Base-by-base conservation (phyloP, 2,113 vertebrate genomes). In the Edolisoma coerulescens region DNA sequence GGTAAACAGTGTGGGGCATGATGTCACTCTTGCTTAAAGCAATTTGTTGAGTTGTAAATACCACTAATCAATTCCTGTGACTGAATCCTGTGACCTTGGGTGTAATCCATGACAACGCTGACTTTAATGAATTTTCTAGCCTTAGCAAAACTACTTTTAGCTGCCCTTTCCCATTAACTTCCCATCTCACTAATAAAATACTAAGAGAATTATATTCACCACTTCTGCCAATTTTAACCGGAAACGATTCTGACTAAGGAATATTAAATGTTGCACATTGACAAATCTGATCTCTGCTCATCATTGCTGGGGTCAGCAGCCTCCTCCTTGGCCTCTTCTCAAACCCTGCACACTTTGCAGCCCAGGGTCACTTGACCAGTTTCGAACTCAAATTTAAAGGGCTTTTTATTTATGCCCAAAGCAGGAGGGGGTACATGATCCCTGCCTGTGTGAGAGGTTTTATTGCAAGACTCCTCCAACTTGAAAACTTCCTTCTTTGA, bases 31-130 rank as follows among this genome's bases (percentile, higher is more conserved):
- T 74, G 85, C 85, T 96, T 52, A 19, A 69, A 93, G 76, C 79
- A 45, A 90, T 93, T 90, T 93, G 85, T 93, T 90, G 83, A 96
- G 90, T 84, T 95, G 88, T 96, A 96, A 96, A 96, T 95, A 96
- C 73, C 63, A 28, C 89, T 18, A 20, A 95, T 96, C 95, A 96
- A 94, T 94, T 75, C 90, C 80, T 71, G 71, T 41, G 85, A 81
- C 83, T 90, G 88, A 64, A 71, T 93, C 79, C 78, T 45, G 69
- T 64, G 92, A 90, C 92, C 88, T 94, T 88, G 86, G 83, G 90
- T 87, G 79, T 75, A 28, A 86, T 90, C 96, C 80, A 44, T 32
- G 82, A 71, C 83, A 90, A 52, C 0, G 0, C 76, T 86, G 94
- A 90, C 94, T 97, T 86, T 70, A 95, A 93, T 93, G 64, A 90